These are phyloP conservation scores for Drosophila buzzatii DNA, from an alignment of 2,888 invertebrate genomes.

Conservation along the genomic window DNA sequence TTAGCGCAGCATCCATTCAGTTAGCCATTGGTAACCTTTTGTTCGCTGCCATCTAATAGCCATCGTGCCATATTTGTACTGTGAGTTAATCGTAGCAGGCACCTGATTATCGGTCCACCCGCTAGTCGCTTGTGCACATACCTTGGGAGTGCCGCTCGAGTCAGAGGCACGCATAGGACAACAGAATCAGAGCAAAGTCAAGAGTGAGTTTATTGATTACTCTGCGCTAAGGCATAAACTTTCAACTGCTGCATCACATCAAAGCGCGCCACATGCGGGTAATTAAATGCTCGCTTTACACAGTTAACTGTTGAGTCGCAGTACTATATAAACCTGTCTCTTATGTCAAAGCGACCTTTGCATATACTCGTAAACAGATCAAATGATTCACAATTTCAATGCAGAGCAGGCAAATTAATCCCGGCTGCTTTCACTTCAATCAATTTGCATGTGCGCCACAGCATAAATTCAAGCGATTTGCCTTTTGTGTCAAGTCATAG, in stretches of 20 bases:
- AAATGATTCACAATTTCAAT: conserved; percentile 21
- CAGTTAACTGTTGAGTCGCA: background rate
- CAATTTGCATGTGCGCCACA: conserved; percentile 47
- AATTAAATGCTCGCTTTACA: conserved; percentile 58
- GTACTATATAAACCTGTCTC: conserved; percentile 1
- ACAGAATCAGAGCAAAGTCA: conserved; percentile 46
- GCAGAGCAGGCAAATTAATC: background rate
- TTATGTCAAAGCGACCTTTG: conserved; percentile 7
- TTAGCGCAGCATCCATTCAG: conserved; percentile 18
- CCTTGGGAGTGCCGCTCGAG: background rate
- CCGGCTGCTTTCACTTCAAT: background rate
- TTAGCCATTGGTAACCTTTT: conserved; percentile 11
- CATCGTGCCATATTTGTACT: conserved; percentile 27
- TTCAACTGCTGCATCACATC: conserved; percentile 46
- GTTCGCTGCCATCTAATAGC: conserved; percentile 5
- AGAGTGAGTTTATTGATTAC: conserved; percentile 64
- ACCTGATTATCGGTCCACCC: conserved; percentile 38
- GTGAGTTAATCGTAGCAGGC: conserved; percentile 34
- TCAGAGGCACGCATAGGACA: too few species aligned
- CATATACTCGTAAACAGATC: conserved; percentile 16
- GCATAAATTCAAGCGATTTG: conserved; percentile 78
- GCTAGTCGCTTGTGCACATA: too few species aligned
- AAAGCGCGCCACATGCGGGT: conserved; percentile 72
- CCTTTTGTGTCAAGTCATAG: conserved; percentile 61
- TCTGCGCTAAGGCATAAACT: conserved; percentile 18